phyloP scores from a whole-genome alignment of 2,888 invertebrate species.

The Anorthoa munda region DNA sequence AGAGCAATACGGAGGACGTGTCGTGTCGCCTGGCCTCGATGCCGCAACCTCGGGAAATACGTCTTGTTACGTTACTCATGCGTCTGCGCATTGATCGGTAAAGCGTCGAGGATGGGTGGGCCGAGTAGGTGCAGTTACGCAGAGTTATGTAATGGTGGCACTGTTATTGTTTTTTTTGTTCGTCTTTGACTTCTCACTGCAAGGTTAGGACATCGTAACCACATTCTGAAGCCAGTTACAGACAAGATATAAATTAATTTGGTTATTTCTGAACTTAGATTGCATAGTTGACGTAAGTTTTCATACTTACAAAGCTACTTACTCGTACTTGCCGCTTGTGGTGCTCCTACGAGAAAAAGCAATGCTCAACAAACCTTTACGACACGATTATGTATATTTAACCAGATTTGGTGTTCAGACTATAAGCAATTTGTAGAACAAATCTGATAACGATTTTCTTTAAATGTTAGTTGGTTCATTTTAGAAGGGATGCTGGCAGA shows the following conservation, averaged over 20 bases:
- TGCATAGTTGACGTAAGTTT: no score
- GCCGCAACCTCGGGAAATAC: slow-evolving; percentile 61
- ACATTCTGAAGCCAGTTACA: no score
- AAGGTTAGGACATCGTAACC: no score
- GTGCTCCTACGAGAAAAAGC: neutral
- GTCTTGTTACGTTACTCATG: slow-evolving; percentile 49
- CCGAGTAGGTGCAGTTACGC: slow-evolving; percentile 14
- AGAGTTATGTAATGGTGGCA: slow-evolving; percentile 28
- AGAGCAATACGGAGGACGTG: slow-evolving; percentile 37
- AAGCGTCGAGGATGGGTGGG: slow-evolving; percentile 16
- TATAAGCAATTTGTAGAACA: neutral
- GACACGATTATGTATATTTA: neutral
- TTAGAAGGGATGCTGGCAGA: no score
- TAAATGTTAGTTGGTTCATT: neutral
- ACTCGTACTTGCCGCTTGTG: neutral
- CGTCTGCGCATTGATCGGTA: slow-evolving; percentile 12
- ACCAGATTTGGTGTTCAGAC: neutral
- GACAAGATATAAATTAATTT: no score
- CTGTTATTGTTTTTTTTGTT: neutral
- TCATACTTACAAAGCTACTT: no score
- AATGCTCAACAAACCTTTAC: neutral
- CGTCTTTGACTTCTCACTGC: neutral
- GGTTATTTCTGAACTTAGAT: no score
- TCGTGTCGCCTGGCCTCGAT: slow-evolving; percentile 42
- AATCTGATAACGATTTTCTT: neutral